Evolutionary conservation across 2,888 invertebrate genomes (phyloP), one percentile per base, ranked within the genome.

Genomic region (Monoplex corrugatus): DNA sequence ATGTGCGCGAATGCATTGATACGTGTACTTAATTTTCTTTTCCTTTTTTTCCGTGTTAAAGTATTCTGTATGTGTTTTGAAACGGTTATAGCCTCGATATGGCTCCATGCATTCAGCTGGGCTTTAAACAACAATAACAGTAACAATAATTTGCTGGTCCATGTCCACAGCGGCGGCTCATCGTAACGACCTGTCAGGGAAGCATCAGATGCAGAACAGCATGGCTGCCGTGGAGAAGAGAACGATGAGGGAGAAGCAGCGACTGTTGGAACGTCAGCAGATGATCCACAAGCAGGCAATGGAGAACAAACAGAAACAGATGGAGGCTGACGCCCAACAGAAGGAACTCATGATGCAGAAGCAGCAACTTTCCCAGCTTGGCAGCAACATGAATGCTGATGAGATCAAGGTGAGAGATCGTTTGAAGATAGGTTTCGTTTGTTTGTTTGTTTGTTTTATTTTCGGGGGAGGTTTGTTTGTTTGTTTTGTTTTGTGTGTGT

Each of bases 211-310:
- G 91, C 44, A 75, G 86, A 43, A 80, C 78, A 32, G 40, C 78
- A 23, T 19, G 50, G 40, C 43, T 23, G 78, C 78, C 23, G 40
- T 43, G 78, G 78, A 40, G 78, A 43, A 19, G 3, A 40, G 78
- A 2, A 80, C 78, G 40, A 28, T 16, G 43, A 40, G 43, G 43
- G 44, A 88, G 89, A 88, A 91, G 50, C 88, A 90, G 84, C 45
- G 86, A 82, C 87, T 90, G 89, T 72, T 89, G 87, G 90, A 89
- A 63, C 90, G 91, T 45, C 91, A 91, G 89, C 84, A 40, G 75
- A 89, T 90, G 91, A 89, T 89, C 89, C 90, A 91, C 86, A 90
- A 91, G 50, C 90, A 91, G 87, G 57, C 83, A 57, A 90, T 89
- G 90, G 57, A 88, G 86, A 86, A 89, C 38, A 86, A 88, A 38